Evolutionary conservation across 1,140 invertebrate genomes (phyloP), one percentile per base, ranked within the genome.

Genomic region (Hylaeus anthracinus): DNA sequence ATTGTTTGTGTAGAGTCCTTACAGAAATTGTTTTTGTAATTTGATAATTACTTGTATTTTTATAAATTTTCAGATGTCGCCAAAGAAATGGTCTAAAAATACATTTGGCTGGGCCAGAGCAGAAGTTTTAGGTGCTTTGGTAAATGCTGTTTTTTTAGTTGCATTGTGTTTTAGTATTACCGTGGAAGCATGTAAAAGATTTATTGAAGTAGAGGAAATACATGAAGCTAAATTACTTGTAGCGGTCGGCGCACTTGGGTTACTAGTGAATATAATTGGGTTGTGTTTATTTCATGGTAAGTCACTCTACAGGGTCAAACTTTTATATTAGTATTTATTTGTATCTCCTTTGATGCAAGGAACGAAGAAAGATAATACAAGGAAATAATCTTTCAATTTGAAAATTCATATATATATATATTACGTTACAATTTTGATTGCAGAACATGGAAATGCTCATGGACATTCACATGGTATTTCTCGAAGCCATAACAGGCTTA

Each of bases 61-160:
- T 80, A 5, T 67, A 12, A 64, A 65, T 75, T 53, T 53, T 45
- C 92, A 98, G 97, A 98, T 98, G 97, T 98, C 97, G 75, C 97
- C 97, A 86, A 98, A 98, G 92, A 98, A 98, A 94, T 98, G 97
- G 97, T 97, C 97, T 5, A 98, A 98, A 93, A 98, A 98, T 91
- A 98, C 98, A 5, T 99, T 98, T 90, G 98, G 98, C 8, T 99
- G 98, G 97, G 98, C 98, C 1, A 94, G 98, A 86, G 97, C 98
- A 1, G 98, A 98, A 93, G 97, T 99, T 0, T 92, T 99, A n/a
- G 98, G 98, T n/a, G 97, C 97, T 1, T 93, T 98, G 65, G 97
- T 98, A 1, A 98, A 98, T 93, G 97, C 97, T 3, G 97, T 98
- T 43, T 99, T 99, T 92, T 95, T 98, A 60, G 97, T 98, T n/a